A percentile compares a stretch with the other conserved stretches of the same genome.
phyloP scores from a whole-genome alignment of 37 sponge, comb jelly and placozoan species.

The Chondrosia reniformis region DNA sequence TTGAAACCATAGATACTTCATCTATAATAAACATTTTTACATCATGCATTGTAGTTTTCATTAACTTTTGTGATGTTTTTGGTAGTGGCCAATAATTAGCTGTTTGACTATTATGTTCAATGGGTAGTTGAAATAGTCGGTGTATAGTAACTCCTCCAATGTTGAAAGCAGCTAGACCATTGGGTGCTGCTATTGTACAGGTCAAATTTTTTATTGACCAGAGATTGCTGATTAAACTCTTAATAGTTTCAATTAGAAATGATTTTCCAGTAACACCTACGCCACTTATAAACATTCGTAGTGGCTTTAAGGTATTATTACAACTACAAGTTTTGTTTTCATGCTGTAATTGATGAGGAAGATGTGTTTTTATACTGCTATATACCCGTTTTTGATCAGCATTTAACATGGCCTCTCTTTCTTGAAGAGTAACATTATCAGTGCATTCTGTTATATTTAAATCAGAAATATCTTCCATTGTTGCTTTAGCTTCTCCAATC shows the following conservation, averaged over 20 bases:
- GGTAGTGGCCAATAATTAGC: conserved; percentile 21
- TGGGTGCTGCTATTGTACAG: conserved; percentile 44
- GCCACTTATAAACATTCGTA: conserved; percentile 40
- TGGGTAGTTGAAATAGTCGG: conserved; percentile 29
- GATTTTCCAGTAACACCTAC: conserved; percentile 57
- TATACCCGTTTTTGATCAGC: conserved; percentile 24
- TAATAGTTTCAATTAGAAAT: conserved; percentile 43
- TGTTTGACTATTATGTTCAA: conserved; percentile 41
- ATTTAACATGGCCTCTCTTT: conserved; percentile 23
- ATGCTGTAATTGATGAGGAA: conserved; percentile 14
- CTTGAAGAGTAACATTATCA: background rate
- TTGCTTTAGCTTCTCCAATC: conserved; percentile 10
- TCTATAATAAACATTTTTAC: conserved; percentile 55
- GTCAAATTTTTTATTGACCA: background rate
- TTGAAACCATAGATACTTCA: conserved; percentile 53
- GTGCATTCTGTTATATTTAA: background rate
- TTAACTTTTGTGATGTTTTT: background rate
- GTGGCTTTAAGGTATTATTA: conserved; percentile 1
- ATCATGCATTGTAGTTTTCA: conserved; percentile 25
- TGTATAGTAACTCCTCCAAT: conserved; percentile 42
- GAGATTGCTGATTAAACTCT: background rate
- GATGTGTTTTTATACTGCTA: background rate
- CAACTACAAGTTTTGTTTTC: background rate
- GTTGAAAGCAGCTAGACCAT: conserved; percentile 43
- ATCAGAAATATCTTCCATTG: conserved; percentile 2